Evolutionary conservation across 2,113 vertebrate species (phyloP).

Genomic region (Elephas maximus): DNA sequence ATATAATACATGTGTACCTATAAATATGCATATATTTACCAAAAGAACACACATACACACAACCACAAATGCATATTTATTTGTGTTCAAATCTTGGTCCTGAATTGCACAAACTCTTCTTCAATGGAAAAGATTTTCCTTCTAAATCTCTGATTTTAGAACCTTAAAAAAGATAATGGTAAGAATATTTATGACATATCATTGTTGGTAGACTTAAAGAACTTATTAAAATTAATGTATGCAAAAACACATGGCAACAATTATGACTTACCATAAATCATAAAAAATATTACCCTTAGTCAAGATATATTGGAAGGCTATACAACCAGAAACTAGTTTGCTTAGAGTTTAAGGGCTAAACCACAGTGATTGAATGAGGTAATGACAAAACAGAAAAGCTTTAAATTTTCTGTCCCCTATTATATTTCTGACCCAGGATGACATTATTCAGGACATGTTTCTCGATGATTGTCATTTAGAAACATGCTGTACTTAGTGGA

Average conservation of each 20-base stretch:
- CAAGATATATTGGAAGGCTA: background rate
- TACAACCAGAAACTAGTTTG: background rate
- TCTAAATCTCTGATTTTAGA: background rate
- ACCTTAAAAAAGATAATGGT: background rate
- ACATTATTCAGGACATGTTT: constrained; percentile 8
- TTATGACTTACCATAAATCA: background rate
- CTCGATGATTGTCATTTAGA: constrained; percentile 61
- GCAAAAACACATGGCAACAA: background rate
- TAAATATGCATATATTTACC: background rate
- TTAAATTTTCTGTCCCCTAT: background rate
- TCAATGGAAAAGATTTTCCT: background rate
- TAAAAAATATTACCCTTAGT: background rate
- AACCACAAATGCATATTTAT: background rate
- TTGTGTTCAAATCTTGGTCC: background rate
- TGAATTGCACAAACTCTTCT: background rate
- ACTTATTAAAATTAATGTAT: background rate
- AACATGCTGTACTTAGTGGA: constrained; percentile 29
- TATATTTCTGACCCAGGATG: constrained; percentile 20
- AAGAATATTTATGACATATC: background rate
- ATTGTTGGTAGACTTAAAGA: background rate
- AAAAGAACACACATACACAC: background rate
- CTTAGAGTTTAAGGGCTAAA: background rate
- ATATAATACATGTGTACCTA: background rate
- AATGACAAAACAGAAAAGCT: background rate
- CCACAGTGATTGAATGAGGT: background rate